These are phyloP conservation scores for Linnaemya tessellans DNA, from an alignment of 2,888 invertebrate species.

Conservation along the genomic window DNA sequence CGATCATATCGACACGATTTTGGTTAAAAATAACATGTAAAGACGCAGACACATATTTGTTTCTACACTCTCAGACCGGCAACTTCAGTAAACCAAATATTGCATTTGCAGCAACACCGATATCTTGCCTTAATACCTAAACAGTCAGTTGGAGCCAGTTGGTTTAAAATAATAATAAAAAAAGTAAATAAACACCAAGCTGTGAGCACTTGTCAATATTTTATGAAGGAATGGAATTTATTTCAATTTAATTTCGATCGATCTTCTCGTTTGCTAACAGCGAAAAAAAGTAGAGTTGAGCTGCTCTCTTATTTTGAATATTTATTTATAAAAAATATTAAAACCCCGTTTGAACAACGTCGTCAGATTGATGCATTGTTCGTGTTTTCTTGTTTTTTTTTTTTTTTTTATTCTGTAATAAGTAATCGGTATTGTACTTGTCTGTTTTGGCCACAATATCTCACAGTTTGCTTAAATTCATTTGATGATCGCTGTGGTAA, in stretches of 20 bases:
- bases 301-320: constrained; percentile 59
- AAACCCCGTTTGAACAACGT: constrained; percentile 71
- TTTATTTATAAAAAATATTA: constrained; percentile 42
- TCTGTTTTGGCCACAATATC: constrained; percentile 16
- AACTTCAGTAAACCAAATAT: constrained; percentile 65
- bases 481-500: constrained; percentile 19
- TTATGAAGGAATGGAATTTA: constrained; percentile 77
- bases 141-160: constrained; percentile 52
- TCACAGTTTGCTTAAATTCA: constrained; percentile 11
- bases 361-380: constrained; percentile 81
- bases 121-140: constrained; percentile 42
- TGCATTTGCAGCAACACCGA: constrained; percentile 55
- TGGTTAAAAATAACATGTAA: background rate
- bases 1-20: constrained; percentile 71
- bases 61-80: constrained; percentile 46
- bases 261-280: constrained; percentile 75
- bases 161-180: constrained; percentile 7
- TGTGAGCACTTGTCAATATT: constrained; percentile 82
- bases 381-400: constrained; percentile 76
- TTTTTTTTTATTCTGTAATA: background rate
- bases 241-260: constrained; percentile 82
- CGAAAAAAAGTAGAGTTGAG: constrained; percentile 29
- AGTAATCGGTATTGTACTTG: constrained; percentile 50
- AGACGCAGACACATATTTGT: background rate
- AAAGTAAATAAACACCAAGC: constrained; percentile 71